Conservation (phyloP, 2,888 invertebrate species). For the Epistrophe eligans region DNA sequence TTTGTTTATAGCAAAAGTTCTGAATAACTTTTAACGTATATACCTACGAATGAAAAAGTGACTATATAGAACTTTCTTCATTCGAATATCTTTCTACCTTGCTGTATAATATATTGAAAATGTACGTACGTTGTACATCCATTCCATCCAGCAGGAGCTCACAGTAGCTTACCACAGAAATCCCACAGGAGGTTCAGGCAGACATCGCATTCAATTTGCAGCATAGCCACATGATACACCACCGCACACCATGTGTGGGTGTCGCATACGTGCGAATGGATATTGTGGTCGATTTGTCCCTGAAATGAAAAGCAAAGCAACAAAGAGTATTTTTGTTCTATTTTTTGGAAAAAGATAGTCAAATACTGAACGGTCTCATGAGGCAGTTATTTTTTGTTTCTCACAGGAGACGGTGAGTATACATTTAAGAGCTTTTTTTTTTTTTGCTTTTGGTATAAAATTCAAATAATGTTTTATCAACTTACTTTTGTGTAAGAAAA, state of each 20-base stretch:
- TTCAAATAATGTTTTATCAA: not conserved
- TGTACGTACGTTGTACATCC: not conserved
- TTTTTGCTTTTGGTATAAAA: not conserved
- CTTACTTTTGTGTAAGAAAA: not conserved
- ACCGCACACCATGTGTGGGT: slow-evolving; percentile 31
- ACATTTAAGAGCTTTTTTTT: not conserved
- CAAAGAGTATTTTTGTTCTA: not conserved
- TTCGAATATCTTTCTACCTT: slow-evolving; percentile 18
- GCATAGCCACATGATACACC: slow-evolving; percentile 58
- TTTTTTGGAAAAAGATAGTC: not conserved
- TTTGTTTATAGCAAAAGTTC: slow-evolving; percentile 49
- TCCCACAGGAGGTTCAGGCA: slow-evolving; percentile 57
- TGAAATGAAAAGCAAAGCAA: slow-evolving; percentile 35
- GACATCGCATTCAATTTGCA: slow-evolving; percentile 66
- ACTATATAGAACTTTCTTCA: slow-evolving; percentile 19
- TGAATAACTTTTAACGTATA: slow-evolving; percentile 15
- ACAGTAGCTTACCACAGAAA: slow-evolving; percentile 47
- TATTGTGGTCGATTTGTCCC: slow-evolving; percentile 48
- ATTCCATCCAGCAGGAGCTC: slow-evolving; percentile 54
- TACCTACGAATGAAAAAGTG: not conserved
- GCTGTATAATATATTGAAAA: not conserved
- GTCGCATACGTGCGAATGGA: slow-evolving; percentile 47
- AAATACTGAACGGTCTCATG: slow-evolving; percentile 10
- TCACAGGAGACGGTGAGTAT: not conserved
- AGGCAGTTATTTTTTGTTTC: not conserved